A percentile compares a stretch with the other conserved stretches of the same genome.
phyloP scores from a whole-genome alignment of 2,797 vertebrate species.

The Typhlichthys subterraneus region DNA sequence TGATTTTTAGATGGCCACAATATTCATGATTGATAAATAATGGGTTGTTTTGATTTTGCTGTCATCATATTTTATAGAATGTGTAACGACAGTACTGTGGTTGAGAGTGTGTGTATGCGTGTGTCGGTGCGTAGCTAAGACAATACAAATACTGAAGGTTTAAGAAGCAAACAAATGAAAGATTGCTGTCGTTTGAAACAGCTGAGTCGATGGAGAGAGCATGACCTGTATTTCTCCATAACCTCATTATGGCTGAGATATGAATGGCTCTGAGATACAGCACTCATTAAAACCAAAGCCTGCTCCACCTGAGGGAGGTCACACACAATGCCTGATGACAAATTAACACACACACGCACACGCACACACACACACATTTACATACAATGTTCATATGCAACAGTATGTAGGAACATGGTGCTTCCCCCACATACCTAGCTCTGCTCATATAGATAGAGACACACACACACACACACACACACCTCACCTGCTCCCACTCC shows the following conservation, averaged over 20 bases:
- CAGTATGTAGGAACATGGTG: neutral
- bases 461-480: too few species aligned
- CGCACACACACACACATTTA: conserved; percentile 2
- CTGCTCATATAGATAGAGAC: conserved; percentile 18
- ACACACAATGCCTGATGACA: conserved; percentile 15
- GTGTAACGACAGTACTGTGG: too few species aligned
- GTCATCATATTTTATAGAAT: too few species aligned
- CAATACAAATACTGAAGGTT: conserved; percentile 1
- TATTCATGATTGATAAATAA: too few species aligned
- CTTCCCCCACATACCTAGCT: neutral
- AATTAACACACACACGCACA: neutral
- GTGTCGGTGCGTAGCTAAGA: too few species aligned
- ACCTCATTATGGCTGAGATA: conserved; percentile 39
- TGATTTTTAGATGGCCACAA: too few species aligned
- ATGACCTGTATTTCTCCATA: conserved; percentile 45
- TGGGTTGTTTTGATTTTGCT: too few species aligned
- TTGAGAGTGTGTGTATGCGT: too few species aligned
- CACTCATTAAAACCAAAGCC: conserved; percentile 56
- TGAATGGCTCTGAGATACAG: conserved; percentile 45
- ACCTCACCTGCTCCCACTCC: neutral
- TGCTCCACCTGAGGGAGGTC: conserved; percentile 32
- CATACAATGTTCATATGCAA: neutral
- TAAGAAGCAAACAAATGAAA: conserved; percentile 18
- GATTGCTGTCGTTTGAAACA: conserved; percentile 27
- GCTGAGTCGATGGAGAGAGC: conserved; percentile 35